Conservation (phyloP, 2,113 vertebrate species). For the Ophthalmotilapia sp. region DNA sequence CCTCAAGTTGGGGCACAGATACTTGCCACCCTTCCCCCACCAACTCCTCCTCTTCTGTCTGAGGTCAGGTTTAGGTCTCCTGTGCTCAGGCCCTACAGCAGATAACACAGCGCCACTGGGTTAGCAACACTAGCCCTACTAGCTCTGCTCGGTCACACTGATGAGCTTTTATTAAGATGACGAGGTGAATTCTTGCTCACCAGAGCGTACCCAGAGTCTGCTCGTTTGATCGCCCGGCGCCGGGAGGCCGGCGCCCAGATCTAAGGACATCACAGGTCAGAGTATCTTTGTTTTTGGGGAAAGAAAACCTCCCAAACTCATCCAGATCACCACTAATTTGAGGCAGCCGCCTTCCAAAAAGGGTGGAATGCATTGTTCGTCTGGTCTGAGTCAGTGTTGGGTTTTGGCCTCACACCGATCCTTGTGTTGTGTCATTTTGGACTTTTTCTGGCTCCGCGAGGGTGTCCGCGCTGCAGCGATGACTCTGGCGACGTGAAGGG, state of each 20-base stretch:
- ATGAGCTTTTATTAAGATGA: constrained; percentile 66
- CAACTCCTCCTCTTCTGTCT: not conserved
- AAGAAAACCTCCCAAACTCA: not conserved
- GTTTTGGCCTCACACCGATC: constrained; percentile 12
- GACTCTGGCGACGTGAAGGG: not conserved
- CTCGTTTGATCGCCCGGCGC: constrained; percentile 42
- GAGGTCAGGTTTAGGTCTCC: constrained; percentile 44
- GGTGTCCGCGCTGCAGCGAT: not conserved
- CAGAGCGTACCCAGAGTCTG: not conserved
- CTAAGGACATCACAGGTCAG: constrained; percentile 46
- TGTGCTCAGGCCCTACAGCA: not conserved
- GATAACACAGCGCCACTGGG: constrained; percentile 23
- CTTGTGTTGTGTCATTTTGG: constrained; percentile 24
- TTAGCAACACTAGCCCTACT: constrained; percentile 17
- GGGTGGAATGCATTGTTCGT: constrained; percentile 43
- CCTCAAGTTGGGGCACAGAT: constrained; percentile 37
- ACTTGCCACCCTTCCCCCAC: not conserved
- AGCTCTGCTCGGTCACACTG: constrained; percentile 42
- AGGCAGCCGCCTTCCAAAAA: constrained; percentile 20
- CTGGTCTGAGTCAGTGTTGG: constrained; percentile 35
- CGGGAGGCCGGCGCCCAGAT: not conserved
- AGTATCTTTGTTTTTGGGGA: constrained; percentile 19
- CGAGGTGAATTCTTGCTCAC: constrained; percentile 62
- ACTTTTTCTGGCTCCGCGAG: not conserved
- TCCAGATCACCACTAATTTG: constrained; percentile 51